These are phyloP conservation scores for Cylas formicarius DNA, from an alignment of 1,140 invertebrate species.

Conservation along the genomic window DNA sequence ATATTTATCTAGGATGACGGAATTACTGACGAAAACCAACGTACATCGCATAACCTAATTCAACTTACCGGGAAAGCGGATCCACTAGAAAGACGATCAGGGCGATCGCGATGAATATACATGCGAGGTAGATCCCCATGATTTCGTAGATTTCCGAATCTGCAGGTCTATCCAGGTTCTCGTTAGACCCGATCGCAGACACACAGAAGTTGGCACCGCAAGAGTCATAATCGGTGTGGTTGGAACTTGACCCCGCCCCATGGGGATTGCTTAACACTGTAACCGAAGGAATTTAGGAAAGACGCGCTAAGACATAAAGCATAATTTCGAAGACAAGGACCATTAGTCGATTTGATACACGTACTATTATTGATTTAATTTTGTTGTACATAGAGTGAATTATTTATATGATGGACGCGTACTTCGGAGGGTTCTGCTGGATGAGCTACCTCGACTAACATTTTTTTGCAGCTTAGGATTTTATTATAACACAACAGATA, in stretches of 20 bases:
- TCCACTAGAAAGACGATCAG: conserved; percentile 85
- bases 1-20: no score
- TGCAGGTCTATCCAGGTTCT: conserved; percentile 66
- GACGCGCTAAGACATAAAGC: background rate
- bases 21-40: no score
- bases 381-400: no score
- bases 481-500: no score
- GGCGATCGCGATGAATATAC: conserved; percentile 74
- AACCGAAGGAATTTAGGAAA: conserved; percentile 26
- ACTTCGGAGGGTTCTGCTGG: no score
- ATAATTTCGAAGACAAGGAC: no score
- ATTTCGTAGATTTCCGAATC: conserved; percentile 81
- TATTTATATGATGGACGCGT: no score
- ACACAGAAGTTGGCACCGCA: conserved; percentile 84
- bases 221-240: conserved; percentile 49
- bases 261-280: conserved; percentile 70
- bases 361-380: no score
- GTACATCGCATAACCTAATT: no score
- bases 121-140: conserved; percentile 80
- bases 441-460: no score
- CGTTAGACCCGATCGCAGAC: conserved; percentile 52
- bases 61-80: conserved; percentile 67
- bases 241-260: conserved; percentile 46
- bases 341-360: no score
- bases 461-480: no score